Evolutionary conservation across 2,888 invertebrate genomes (phyloP).

Genomic region (Hedya salicella): DNA sequence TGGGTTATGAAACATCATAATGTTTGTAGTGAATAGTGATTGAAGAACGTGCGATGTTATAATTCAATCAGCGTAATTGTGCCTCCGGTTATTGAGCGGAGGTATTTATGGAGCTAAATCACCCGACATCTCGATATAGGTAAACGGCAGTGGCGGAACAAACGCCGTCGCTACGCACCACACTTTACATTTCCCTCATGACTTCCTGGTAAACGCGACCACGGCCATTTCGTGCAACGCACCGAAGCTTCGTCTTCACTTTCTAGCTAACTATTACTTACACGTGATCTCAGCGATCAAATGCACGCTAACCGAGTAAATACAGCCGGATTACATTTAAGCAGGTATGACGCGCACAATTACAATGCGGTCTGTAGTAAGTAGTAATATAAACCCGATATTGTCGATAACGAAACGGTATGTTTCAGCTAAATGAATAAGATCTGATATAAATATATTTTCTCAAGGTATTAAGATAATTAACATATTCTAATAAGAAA

Average conservation of each 20-base stretch:
- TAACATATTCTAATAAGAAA: not conserved
- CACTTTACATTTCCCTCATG: constrained; percentile 49
- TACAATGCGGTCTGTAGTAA: not conserved
- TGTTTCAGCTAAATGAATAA: not conserved
- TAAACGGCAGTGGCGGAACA: constrained; percentile 46
- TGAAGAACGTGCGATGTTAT: no score
- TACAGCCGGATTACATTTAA: constrained; percentile 14
- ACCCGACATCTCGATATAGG: constrained; percentile 42
- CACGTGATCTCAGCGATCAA: constrained; percentile 37
- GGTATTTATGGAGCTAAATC: constrained; percentile 25
- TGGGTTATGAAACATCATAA: not conserved
- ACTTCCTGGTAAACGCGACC: constrained; percentile 49
- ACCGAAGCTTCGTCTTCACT: constrained; percentile 45
- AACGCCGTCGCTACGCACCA: constrained; percentile 30
- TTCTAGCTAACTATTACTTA: constrained; percentile 43
- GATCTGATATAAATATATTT: not conserved
- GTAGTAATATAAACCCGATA: no score
- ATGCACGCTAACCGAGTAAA: constrained; percentile 32
- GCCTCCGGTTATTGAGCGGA: not conserved
- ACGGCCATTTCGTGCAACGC: constrained; percentile 37
- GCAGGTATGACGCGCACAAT: constrained; percentile 8
- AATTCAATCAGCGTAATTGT: constrained; percentile 9
- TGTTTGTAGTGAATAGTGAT: no score
- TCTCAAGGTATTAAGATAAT: not conserved
- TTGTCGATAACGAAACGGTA: not conserved